Percentiles rank a stretch among this genome's conserved stretches.
These are phyloP conservation scores for Vireo griseus DNA, from an alignment of 2,797 vertebrate species.

Conservation along the genomic window DNA sequence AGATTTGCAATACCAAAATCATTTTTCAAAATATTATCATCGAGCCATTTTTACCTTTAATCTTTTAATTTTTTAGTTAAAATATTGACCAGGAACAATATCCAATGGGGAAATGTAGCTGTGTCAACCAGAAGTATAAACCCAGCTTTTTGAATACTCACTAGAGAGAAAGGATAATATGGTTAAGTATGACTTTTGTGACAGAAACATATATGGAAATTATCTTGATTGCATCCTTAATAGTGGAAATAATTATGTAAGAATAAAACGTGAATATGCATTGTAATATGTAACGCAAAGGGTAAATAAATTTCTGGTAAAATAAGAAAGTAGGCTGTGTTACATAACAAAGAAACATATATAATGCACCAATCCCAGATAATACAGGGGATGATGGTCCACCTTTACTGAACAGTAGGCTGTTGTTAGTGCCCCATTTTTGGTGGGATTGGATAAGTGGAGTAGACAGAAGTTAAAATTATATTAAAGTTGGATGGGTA, in stretches of 20 bases:
- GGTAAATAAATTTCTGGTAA: not conserved
- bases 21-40: not conserved
- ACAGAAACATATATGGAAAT: not conserved
- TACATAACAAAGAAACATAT: not conserved
- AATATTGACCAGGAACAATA: not conserved
- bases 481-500: not conserved
- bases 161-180: not conserved
- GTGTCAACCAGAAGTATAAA: not conserved
- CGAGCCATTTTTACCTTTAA: not conserved
- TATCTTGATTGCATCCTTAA: not conserved
- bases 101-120: not conserved
- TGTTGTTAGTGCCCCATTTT: accelerated
- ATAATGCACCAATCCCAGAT: not conserved
- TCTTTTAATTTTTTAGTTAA: not conserved
- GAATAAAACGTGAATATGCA: not conserved
- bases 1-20: not conserved
- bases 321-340: not conserved
- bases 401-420: not conserved
- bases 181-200: not conserved
- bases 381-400: not conserved
- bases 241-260: not conserved
- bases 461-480: not conserved
- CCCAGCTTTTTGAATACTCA: not conserved
- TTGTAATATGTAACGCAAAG: not conserved
- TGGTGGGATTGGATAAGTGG: not conserved